phyloP scores from a whole-genome alignment of 2,113 vertebrate genomes.

The Tor tambroides region DNA sequence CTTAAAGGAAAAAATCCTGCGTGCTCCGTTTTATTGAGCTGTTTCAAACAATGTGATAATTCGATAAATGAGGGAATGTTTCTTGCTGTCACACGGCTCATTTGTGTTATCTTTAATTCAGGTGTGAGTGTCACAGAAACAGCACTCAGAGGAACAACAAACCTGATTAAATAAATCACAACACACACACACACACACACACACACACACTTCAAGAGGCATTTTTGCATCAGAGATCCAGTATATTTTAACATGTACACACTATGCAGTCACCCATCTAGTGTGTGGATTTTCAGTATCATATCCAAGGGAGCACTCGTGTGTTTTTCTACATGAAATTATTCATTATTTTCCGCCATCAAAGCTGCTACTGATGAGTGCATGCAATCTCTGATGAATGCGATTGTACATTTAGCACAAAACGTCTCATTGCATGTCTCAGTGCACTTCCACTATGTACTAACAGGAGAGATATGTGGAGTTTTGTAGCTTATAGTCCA shows the following conservation, averaged over 20 bases:
- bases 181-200: slow-evolving; percentile 29
- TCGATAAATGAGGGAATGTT: slow-evolving; percentile 8
- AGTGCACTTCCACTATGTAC: neutral
- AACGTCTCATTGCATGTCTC: neutral
- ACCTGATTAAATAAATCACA: slow-evolving; percentile 23
- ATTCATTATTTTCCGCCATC: neutral
- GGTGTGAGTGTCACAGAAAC: neutral
- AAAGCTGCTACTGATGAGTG: neutral
- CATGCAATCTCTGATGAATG: neutral
- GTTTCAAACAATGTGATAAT: slow-evolving; percentile 24
- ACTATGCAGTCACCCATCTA: neutral
- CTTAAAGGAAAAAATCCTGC: slow-evolving; percentile 4
- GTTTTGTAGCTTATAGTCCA: neutral
- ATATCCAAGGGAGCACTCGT: neutral
- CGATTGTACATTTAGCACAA: neutral
- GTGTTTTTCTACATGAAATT: neutral
- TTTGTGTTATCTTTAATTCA: slow-evolving; percentile 20
- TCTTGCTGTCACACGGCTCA: slow-evolving; percentile 2
- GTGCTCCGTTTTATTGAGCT: neutral
- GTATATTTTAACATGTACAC: neutral
- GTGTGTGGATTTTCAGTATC: neutral
- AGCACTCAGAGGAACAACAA: slow-evolving; percentile 6
- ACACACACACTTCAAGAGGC: neutral
- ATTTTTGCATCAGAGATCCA: neutral
- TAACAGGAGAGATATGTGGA: neutral